Evolutionary conservation across 2,797 vertebrate species (phyloP).

Genomic region (Galagoides demidoff): DNA sequence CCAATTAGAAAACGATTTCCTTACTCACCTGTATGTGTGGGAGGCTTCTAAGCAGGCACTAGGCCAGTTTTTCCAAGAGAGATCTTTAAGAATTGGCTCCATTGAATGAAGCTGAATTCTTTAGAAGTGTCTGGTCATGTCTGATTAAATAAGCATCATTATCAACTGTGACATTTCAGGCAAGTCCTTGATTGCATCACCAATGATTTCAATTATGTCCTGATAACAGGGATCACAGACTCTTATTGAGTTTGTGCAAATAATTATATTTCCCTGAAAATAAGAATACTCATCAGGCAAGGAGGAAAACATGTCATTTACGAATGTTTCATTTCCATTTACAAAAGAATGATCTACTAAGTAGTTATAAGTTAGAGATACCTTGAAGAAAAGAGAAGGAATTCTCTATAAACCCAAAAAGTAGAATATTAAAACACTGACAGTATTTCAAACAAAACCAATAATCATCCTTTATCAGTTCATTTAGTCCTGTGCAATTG

Average conservation of each 20-base stretch:
- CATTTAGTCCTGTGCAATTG: background rate
- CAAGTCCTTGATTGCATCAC: background rate
- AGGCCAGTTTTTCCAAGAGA: background rate
- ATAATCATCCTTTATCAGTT: constrained; percentile 9
- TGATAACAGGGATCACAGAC: background rate
- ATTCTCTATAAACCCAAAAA: background rate
- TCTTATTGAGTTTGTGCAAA: background rate
- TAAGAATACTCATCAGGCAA: constrained; percentile 4
- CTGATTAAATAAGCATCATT: background rate
- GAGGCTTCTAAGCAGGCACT: background rate
- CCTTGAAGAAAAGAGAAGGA: background rate
- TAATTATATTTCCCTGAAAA: constrained; percentile 14
- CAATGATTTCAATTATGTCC: constrained; percentile 15
- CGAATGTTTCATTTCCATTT: constrained; percentile 36
- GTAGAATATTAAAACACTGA: background rate
- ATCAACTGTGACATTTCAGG: background rate
- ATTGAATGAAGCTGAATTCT: background rate
- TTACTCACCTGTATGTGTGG: background rate
- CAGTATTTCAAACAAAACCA: constrained; percentile 22
- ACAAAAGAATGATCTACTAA: background rate
- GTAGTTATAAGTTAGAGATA: background rate
- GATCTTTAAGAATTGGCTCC: background rate
- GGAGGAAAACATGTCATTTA: background rate
- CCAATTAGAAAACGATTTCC: background rate
- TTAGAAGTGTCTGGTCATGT: background rate